Percentiles rank a stretch among this genome's conserved stretches.
Evolutionary conservation across 2,888 invertebrate species (phyloP).

Genomic region (Agonopterix heracliana): DNA sequence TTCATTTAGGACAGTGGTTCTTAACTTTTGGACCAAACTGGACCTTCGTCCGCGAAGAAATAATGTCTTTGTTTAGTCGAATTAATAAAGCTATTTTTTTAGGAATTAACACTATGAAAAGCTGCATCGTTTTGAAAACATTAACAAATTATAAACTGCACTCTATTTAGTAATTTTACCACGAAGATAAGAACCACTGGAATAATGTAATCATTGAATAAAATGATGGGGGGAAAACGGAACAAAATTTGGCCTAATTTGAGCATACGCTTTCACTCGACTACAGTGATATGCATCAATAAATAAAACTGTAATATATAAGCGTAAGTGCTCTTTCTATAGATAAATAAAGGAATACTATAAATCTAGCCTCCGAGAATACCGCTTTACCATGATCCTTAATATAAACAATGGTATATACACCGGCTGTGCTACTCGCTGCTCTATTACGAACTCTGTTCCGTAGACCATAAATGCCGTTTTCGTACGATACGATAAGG

Average conservation of each 20-base stretch:
- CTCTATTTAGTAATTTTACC: no score
- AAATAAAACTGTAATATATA: slow-evolving; percentile 6
- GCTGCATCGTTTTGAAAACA: no score
- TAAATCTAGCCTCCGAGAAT: slow-evolving; percentile 48
- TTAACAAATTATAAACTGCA: no score
- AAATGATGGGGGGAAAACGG: slow-evolving; percentile 17
- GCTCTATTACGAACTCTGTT: no score
- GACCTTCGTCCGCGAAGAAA: no score
- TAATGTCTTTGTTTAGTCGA: no score
- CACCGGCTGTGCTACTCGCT: slow-evolving; percentile 10
- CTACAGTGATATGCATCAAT: slow-evolving; percentile 32
- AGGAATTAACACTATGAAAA: no score
- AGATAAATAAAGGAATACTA: slow-evolving; percentile 8
- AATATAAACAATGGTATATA: slow-evolving; percentile 48
- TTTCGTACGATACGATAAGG: no score
- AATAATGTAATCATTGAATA: neutral
- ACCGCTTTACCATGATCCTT: slow-evolving; percentile 55
- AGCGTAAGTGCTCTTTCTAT: slow-evolving; percentile 8
- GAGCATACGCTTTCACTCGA: slow-evolving; percentile 34
- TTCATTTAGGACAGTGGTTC: neutral
- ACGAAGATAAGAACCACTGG: no score
- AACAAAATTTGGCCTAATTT: slow-evolving; percentile 42
- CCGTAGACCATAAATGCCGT: no score
- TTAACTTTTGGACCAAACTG: no score
- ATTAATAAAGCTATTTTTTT: no score